Evolutionary conservation across 2,888 invertebrate genomes (phyloP).

Genomic region (Ophion ellenae): DNA sequence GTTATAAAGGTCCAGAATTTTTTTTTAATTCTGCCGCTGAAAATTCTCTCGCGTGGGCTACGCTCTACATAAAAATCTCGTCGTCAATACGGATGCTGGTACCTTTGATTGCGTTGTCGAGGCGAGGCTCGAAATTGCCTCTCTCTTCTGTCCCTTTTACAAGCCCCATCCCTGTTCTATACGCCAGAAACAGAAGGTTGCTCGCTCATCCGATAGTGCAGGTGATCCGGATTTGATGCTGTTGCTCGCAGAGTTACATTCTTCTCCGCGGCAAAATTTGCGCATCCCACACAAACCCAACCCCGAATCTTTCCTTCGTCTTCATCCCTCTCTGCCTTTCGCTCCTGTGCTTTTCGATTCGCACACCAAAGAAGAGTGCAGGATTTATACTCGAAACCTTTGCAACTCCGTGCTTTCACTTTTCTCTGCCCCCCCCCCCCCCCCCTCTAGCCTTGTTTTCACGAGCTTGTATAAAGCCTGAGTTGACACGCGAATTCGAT

Average conservation of each 20-base stretch:
- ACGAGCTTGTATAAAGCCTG: constrained; percentile 34
- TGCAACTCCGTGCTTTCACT: constrained; percentile 38
- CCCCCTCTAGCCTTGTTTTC: neutral
- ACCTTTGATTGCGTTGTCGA: constrained; percentile 57
- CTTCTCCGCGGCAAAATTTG: constrained; percentile 34
- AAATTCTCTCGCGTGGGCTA: neutral
- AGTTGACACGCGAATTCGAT: constrained; percentile 62
- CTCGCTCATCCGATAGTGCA: constrained; percentile 35
- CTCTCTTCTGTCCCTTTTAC: neutral
- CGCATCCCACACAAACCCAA: constrained; percentile 19
- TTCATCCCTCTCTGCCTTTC: neutral
- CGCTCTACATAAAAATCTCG: constrained; percentile 32
- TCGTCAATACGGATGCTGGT: constrained; percentile 23
- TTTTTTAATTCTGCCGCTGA: neutral
- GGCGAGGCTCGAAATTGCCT: constrained; percentile 43
- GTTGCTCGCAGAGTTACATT: constrained; percentile 54
- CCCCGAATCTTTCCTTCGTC: neutral
- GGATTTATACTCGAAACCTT: constrained; percentile 46
- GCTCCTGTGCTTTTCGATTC: constrained; percentile 40
- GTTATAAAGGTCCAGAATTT: neutral
- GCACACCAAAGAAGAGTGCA: neutral
- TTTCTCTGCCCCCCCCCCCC: constrained; percentile 9
- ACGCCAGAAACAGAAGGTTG: constrained; percentile 43
- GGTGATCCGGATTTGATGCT: constrained; percentile 49
- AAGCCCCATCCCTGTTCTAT: neutral